A percentile compares a stretch with the other conserved stretches of the same genome.
phyloP scores from a whole-genome alignment of 1,140 invertebrate species.

The Brachystomella parvula region DNA sequence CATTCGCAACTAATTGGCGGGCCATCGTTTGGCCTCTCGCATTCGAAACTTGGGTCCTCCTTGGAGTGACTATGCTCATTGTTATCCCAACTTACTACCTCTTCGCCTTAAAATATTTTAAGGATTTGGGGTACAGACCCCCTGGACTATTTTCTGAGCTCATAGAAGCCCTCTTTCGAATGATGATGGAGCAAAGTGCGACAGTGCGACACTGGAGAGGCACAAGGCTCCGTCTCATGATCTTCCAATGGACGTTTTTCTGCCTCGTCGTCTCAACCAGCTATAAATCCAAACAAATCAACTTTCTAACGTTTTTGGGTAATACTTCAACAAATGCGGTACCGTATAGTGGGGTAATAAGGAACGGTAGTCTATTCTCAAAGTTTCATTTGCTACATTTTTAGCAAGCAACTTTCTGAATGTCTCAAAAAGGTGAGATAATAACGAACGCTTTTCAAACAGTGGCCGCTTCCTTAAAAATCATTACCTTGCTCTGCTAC shows the following conservation, averaged over 20 bases:
- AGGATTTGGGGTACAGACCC: background rate
- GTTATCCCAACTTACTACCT: background rate
- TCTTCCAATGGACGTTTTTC: conserved; percentile 13
- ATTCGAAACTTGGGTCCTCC: background rate
- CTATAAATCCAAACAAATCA: conserved; percentile 12
- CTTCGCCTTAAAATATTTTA: background rate
- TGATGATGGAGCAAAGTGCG: conserved; percentile 4
- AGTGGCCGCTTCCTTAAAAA: no score
- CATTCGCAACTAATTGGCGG: background rate
- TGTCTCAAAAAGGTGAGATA: no score
- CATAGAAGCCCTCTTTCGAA: background rate
- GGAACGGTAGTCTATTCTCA: no score
- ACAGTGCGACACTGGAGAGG: background rate
- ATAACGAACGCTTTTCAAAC: no score
- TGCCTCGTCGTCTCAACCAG: background rate
- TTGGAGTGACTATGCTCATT: background rate
- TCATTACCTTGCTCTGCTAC: no score
- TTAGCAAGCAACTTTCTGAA: no score
- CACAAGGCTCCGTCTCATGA: background rate
- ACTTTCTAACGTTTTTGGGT: conserved; percentile 14
- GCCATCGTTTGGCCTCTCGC: background rate
- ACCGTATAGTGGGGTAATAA: no score
- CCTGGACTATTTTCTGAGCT: background rate
- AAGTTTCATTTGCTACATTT: no score
- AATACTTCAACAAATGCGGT: no score